Evolutionary conservation across 1,140 invertebrate species (phyloP).

Genomic region (Whitmania pigra): DNA sequence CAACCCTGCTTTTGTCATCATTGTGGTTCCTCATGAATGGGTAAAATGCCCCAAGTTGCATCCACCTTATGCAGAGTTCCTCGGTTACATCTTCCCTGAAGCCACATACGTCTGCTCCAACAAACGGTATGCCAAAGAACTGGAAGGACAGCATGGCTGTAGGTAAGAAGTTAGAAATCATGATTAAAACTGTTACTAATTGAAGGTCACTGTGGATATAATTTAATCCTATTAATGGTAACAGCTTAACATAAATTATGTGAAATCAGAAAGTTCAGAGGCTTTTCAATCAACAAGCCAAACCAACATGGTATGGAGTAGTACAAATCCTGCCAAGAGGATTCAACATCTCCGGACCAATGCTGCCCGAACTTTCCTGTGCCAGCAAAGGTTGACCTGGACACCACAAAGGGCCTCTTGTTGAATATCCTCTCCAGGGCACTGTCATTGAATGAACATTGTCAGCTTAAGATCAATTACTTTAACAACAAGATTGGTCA

Average conservation of each 20-base stretch:
- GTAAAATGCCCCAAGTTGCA: constrained; percentile 49
- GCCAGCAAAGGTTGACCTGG: constrained; percentile 66
- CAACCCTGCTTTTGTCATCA: constrained; percentile 19
- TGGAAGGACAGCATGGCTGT: constrained; percentile 37
- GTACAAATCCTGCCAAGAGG: constrained; percentile 37
- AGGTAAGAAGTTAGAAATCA: constrained; percentile 22
- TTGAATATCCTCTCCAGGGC: constrained; percentile 48
- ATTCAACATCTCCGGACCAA: constrained; percentile 61
- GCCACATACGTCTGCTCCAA: constrained; percentile 81
- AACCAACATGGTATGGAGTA: constrained; percentile 36
- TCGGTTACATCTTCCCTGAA: constrained; percentile 64
- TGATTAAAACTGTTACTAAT: neutral
- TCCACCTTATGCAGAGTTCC: constrained; percentile 48
- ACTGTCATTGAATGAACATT: constrained; percentile 41
- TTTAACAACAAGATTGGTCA: too few species aligned
- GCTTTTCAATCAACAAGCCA: neutral
- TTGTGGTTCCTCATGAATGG: constrained; percentile 43
- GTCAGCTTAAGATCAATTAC: neutral
- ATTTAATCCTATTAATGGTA: too few species aligned
- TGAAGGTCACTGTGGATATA: too few species aligned
- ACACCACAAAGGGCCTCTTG: constrained; percentile 62
- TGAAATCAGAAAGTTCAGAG: too few species aligned
- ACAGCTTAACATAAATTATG: too few species aligned
- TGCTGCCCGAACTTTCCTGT: constrained; percentile 69
- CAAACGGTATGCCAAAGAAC: constrained; percentile 55